These are phyloP conservation scores for Agraylea sexmaculata DNA, from an alignment of 1,140 invertebrate species.

Conservation along the genomic window DNA sequence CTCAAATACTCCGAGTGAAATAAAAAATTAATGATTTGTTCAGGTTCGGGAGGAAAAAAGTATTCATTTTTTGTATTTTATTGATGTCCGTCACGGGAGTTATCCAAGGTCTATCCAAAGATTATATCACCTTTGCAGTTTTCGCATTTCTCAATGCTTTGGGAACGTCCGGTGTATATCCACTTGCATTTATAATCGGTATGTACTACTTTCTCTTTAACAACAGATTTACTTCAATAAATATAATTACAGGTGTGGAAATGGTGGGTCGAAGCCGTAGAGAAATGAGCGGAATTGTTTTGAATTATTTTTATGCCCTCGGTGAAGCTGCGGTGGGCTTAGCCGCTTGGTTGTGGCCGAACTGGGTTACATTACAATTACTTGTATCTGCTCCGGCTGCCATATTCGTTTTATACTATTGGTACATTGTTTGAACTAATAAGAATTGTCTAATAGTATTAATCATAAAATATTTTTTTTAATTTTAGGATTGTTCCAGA, in stretches of 20 bases:
- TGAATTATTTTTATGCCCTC: slow-evolving; percentile 53
- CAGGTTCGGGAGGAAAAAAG: slow-evolving; percentile 48
- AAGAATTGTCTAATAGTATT: neutral
- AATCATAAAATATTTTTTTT: neutral
- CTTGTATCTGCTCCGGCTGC: slow-evolving; percentile 43
- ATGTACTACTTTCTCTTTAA: slow-evolving; percentile 18
- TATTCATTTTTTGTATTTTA: slow-evolving; percentile 43
- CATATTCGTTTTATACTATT: slow-evolving; percentile 43
- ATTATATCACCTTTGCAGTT: slow-evolving; percentile 41
- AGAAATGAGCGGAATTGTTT: slow-evolving; percentile 49
- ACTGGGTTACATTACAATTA: slow-evolving; percentile 50
- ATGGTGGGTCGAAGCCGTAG: slow-evolving; percentile 50
- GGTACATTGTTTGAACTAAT: slow-evolving; percentile 26
- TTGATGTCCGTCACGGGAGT: slow-evolving; percentile 45
- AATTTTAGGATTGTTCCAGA: slow-evolving; percentile 44
- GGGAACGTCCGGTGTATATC: slow-evolving; percentile 47
- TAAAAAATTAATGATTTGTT: neutral
- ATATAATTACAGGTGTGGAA: slow-evolving; percentile 43
- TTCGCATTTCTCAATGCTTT: slow-evolving; percentile 48
- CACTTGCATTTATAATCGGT: slow-evolving; percentile 51
- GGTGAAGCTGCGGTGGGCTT: slow-evolving; percentile 49
- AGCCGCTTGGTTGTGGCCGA: slow-evolving; percentile 42
- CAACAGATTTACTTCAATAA: slow-evolving; percentile 2
- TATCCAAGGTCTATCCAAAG: slow-evolving; percentile 39
- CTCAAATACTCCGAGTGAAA: neutral